Percentiles rank a stretch among this genome's conserved stretches.
Conservation (phyloP, 2,113 vertebrate genomes). For the Sciurus niger region DNA sequence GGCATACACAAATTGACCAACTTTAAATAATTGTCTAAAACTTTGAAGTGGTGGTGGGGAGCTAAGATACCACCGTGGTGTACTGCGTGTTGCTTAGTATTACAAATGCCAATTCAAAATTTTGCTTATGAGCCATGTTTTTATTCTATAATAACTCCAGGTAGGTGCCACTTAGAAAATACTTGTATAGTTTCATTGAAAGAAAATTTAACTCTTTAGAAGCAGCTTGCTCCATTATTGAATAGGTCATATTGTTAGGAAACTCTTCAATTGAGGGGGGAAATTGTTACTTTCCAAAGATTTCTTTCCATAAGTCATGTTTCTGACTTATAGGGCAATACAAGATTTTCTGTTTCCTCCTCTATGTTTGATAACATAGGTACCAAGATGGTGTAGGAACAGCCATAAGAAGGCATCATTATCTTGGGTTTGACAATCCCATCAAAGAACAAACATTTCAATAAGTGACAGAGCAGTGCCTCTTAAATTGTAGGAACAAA, state of each 20-base stretch:
- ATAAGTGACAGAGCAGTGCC: neutral
- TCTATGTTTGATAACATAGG: neutral
- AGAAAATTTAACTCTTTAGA: conserved; percentile 10
- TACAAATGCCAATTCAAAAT: neutral
- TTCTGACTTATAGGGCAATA: neutral
- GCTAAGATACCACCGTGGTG: neutral
- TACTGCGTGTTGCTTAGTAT: neutral
- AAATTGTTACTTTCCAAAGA: neutral
- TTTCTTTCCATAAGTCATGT: neutral
- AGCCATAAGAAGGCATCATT: neutral
- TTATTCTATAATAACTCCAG: neutral
- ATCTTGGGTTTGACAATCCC: neutral
- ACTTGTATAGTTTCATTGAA: neutral
- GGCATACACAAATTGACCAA: neutral
- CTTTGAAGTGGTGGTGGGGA: neutral
- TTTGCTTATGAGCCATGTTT: neutral
- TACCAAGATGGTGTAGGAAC: neutral
- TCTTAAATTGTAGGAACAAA: neutral
- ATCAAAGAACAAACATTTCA: conserved; percentile 16
- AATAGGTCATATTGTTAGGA: neutral
- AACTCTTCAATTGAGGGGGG: neutral
- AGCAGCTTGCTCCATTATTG: neutral
- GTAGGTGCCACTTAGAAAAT: neutral
- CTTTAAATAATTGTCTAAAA: conserved; percentile 9
- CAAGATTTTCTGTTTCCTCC: neutral